Evolutionary conservation across 1,140 invertebrate species (phyloP).

Genomic region (Phymastichus coffea): DNA sequence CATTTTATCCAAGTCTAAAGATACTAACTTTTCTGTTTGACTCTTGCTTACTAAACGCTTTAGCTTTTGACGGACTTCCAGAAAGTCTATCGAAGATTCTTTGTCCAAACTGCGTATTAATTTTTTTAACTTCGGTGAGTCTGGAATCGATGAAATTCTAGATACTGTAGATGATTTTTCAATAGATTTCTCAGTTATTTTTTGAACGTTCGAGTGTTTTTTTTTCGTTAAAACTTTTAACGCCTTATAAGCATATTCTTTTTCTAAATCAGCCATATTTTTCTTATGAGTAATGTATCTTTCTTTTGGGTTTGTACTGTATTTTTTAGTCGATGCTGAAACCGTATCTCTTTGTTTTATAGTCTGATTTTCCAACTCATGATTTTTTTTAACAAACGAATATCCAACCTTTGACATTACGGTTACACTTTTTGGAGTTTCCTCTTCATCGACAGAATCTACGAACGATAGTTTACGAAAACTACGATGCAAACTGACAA

Average conservation of each 20-base stretch:
- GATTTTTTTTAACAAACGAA: neutral
- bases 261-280: neutral
- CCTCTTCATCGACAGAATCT: conserved; percentile 1
- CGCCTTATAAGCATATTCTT: conserved; percentile 18
- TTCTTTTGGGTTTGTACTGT: too few relatives aligned
- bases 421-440: neutral
- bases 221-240: conserved; percentile 10
- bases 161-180: neutral
- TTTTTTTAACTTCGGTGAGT: too few relatives aligned
- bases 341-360: neutral
- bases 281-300: too few relatives aligned
- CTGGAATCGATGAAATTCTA: too few relatives aligned
- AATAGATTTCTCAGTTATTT: neutral
- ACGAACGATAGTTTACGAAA: conserved; percentile 16
- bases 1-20: too few relatives aligned
- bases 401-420: neutral
- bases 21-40: too few relatives aligned
- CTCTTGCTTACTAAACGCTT: neutral
- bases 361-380: neutral
- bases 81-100: neutral
- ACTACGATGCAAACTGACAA: conserved; percentile 23
- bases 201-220: neutral
- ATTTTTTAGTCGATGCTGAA: too few relatives aligned
- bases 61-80: neutral
- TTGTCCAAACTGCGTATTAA: too few relatives aligned